A percentile compares a stretch with the other conserved stretches of the same genome.
Conservation (phyloP, 2,113 vertebrate species). For the Pygathrix nemaeus region DNA sequence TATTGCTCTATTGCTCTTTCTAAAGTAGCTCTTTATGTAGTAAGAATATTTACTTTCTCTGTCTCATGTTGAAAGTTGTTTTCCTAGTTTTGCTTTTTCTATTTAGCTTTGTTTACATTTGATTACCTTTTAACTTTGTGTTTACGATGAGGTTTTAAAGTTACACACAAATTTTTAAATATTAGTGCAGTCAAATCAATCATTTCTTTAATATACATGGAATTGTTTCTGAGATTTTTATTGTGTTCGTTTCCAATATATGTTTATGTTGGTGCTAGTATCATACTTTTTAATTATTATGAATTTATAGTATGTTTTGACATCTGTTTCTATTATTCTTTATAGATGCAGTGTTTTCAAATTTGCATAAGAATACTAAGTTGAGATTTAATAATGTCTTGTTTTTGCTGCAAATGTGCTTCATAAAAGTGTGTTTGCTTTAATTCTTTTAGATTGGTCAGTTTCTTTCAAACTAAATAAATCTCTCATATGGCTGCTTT, state of each 20-base stretch:
- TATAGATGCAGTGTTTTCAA: background rate
- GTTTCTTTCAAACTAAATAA: conserved; percentile 31
- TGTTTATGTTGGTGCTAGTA: conserved; percentile 11
- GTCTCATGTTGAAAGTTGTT: conserved; percentile 18
- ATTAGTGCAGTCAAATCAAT: background rate
- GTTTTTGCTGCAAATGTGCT: background rate
- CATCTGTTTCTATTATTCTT: conserved; percentile 23
- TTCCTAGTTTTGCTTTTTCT: background rate
- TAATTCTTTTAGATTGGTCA: conserved; percentile 19
- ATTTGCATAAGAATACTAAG: conserved; percentile 18
- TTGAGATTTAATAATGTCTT: conserved; percentile 13
- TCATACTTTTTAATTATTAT: conserved; percentile 27
- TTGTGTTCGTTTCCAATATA: background rate
- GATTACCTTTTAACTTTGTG: conserved; percentile 6
- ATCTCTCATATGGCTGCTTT: background rate
- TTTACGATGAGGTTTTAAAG: conserved; percentile 11
- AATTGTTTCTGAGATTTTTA: conserved; percentile 36
- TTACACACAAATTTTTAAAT: background rate
- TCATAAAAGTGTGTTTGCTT: conserved; percentile 35
- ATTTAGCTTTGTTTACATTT: conserved; percentile 46
- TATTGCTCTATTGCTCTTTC: background rate
- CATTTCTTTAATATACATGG: conserved; percentile 18
- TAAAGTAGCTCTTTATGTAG: background rate
- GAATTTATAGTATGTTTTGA: conserved; percentile 44
- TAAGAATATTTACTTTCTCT: background rate